These are phyloP conservation scores for Cyanocitta stelleri DNA, from an alignment of 2,113 vertebrate genomes.

Conservation along the genomic window DNA sequence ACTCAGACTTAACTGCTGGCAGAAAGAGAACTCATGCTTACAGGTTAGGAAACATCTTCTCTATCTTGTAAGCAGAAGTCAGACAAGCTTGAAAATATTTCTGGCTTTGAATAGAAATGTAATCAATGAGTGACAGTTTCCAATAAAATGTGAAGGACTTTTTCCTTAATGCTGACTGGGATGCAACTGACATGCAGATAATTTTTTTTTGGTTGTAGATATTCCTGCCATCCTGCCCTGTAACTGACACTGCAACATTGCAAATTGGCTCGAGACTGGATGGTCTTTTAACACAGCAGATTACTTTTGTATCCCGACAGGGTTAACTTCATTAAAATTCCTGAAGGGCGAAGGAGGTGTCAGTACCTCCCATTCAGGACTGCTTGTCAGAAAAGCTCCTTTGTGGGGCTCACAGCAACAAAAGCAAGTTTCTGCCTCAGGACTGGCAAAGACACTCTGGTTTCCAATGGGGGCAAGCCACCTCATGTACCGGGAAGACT, in stretches of 20 bases:
- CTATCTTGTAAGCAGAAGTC: neutral
- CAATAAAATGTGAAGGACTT: neutral
- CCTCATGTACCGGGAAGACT: neutral
- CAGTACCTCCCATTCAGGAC: slow-evolving; percentile 1
- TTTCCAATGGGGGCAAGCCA: neutral
- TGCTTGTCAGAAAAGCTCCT: neutral
- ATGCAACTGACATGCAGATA: neutral
- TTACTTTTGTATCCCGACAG: neutral
- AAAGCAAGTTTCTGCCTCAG: neutral
- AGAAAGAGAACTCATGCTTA: neutral
- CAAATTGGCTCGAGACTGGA: neutral
- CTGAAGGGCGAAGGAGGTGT: neutral
- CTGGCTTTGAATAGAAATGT: neutral
- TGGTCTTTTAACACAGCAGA: neutral
- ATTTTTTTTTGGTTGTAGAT: neutral
- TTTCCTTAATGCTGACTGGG: neutral
- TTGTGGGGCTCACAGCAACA: neutral
- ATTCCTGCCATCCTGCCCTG: neutral
- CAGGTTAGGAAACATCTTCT: neutral
- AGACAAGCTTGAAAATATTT: neutral
- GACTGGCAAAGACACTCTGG: neutral
- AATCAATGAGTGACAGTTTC: neutral
- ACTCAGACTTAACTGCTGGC: neutral
- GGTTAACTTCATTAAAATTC: slow-evolving; percentile 42
- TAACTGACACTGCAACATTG: neutral